These are phyloP conservation scores for Pelodiscus sinensis DNA, from an alignment of 2,113 vertebrate species.

Conservation along the genomic window DNA sequence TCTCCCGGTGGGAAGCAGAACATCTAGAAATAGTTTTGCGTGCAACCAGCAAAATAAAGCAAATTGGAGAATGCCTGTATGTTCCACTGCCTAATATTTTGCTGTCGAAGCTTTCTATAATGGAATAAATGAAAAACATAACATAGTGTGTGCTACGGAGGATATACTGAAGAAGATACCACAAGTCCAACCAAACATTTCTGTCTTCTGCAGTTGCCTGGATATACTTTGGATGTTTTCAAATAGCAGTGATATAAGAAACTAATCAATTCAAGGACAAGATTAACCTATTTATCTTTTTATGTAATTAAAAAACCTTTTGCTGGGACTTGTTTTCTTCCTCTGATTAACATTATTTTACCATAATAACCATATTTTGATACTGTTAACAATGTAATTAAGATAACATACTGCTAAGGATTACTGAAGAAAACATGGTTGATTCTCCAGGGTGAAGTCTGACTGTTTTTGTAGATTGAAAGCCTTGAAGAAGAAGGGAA, in stretches of 20 bases:
- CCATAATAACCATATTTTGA: not conserved
- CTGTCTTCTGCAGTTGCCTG: not conserved
- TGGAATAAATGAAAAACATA: not conserved
- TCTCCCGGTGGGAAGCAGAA: not conserved
- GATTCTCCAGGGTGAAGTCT: not conserved
- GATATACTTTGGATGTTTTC: not conserved
- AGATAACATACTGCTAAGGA: not conserved
- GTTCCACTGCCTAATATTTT: not conserved
- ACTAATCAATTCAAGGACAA: not conserved
- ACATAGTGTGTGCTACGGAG: not conserved
- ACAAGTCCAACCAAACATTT: not conserved
- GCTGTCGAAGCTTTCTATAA: not conserved
- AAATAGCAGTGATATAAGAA: not conserved
- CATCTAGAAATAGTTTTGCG: not conserved
- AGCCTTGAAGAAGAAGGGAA: slow-evolving; percentile 81
- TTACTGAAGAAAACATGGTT: not conserved
- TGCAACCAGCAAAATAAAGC: not conserved
- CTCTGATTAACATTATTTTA: not conserved
- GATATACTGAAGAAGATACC: not conserved
- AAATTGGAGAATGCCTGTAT: not conserved
- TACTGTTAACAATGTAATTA: not conserved
- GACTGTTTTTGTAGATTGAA: slow-evolving; percentile 75
- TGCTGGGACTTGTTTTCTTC: not conserved
- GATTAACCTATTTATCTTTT: not conserved
- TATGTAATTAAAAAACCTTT: not conserved